Base-by-base conservation (phyloP, 1,140 invertebrate species). In the Drosophila pachea region DNA sequence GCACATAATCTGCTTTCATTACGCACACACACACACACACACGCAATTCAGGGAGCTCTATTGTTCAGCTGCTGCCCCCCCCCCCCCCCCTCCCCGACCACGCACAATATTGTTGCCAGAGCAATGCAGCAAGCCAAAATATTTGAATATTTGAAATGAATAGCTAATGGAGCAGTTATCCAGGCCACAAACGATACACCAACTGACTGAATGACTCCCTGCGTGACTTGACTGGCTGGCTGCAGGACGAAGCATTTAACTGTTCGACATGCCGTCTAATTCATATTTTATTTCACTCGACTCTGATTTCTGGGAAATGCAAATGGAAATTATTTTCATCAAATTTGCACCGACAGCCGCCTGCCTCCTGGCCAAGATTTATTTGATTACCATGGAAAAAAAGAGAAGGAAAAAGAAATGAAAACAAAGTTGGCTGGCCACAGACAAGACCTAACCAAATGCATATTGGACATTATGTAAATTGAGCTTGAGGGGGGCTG, bases 391-490 rank as follows among this genome's bases (percentile, higher is more conserved):
- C n/a, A 42, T 12, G 6, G 7, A 42, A 42, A 42, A 42, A 43
- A 43, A 22, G 22, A 22, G 22, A 22, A 1, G 22, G 3, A 22
- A 3, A 22, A 22, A 3, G 22, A 22, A 3, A 22, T 2, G 22
- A 22, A 22, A 2, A 22, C 22, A 22, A 22, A 43, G 5, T 43
- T 43, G 40, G 40, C 40, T 14, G 14, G 12, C 40, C 12, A 0
- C 40, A 12, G 5, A 43, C 4, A 42, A 43, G 40, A 5, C 40
- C 6, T 14, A 43, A 43, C 40, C 40, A 14, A 43, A 43, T 43
- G 40, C 40, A 43, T 43, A 43, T 43, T 43, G 12, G 40, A 43
- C 40, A 43, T 43, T 43, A 43, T 43, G 40, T 43, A 43, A 43
- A 43, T 43, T 43, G 12, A 42, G 40, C 40, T 12, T 9, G 11